Percentiles rank a stretch among this genome's conserved stretches.
Evolutionary conservation across 2,888 invertebrate genomes (phyloP).

Genomic region (Osmoderma eremita): DNA sequence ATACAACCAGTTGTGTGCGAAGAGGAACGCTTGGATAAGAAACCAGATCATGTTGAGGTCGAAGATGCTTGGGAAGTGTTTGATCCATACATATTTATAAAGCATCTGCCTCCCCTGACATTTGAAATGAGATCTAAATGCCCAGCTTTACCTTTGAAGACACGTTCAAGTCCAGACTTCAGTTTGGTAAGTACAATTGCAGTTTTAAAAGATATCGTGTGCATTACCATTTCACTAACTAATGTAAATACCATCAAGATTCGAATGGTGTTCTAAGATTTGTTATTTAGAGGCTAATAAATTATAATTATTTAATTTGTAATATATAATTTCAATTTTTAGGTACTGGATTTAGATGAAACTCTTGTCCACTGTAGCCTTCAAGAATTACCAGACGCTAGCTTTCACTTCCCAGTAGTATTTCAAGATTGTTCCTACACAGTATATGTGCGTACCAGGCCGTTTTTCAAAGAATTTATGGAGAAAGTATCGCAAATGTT

Average conservation of each 20-base stretch:
- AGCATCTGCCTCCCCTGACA: constrained; percentile 85
- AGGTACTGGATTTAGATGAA: constrained; percentile 81
- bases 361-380: constrained; percentile 95
- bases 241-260: too few relatives aligned
- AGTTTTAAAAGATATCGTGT: too few relatives aligned
- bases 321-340: constrained; percentile 44
- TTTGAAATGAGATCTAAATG: constrained; percentile 78
- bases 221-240: too few relatives aligned
- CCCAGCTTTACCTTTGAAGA: constrained; percentile 90
- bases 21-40: constrained; percentile 58
- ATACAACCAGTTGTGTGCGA: constrained; percentile 48
- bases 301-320: too few relatives aligned
- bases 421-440: constrained; percentile 93
- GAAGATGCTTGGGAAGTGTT: constrained; percentile 80
- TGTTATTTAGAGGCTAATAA: too few relatives aligned
- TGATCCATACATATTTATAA: constrained; percentile 91
- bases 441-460: constrained; percentile 85
- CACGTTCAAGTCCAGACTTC: constrained; percentile 91
- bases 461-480: constrained; percentile 91
- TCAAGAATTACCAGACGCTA: constrained; percentile 90
- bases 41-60: constrained; percentile 61
- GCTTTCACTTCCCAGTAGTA: constrained; percentile 91
- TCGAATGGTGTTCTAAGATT: too few relatives aligned
- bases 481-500: constrained; percentile 85
- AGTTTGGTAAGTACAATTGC: constrained; percentile 76